phyloP scores from a whole-genome alignment of 2,888 invertebrate species.

The Volucella inflata region DNA sequence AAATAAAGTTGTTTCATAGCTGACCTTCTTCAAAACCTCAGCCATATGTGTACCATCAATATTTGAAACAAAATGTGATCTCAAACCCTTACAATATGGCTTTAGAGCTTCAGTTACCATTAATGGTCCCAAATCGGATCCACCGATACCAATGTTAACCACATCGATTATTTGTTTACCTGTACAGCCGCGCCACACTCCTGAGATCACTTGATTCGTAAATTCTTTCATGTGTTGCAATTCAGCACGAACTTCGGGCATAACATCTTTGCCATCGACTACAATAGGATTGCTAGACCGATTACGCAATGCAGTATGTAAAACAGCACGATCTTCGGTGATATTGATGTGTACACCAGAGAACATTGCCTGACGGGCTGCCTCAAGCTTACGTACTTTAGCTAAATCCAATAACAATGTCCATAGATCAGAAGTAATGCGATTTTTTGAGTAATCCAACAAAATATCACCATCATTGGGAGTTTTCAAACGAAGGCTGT shows the following conservation, averaged over 20 bases:
- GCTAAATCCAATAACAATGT: constrained; percentile 92
- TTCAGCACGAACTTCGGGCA: constrained; percentile 95
- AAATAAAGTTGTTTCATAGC: constrained; percentile 97
- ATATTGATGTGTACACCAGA: constrained; percentile 98
- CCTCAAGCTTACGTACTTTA: constrained; percentile 91
- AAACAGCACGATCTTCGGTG: constrained; percentile 97
- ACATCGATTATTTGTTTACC: constrained; percentile 98
- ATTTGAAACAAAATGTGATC: constrained; percentile 98
- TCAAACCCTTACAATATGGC: constrained; percentile 93
- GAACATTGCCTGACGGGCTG: constrained; percentile 96
- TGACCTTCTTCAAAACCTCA: constrained; percentile 94
- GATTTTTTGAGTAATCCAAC: constrained; percentile 98
- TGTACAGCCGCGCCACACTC: constrained; percentile 91
- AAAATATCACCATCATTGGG: constrained; percentile 95
- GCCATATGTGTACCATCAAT: constrained; percentile 99
- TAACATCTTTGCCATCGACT: constrained; percentile 95
- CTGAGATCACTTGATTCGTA: constrained; percentile 89
- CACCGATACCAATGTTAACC: constrained; percentile 99
- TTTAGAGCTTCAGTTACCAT: constrained; percentile 99
- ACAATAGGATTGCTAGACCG: constrained; percentile 87
- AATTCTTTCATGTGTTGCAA: constrained; percentile 98
- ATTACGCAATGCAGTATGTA: constrained; percentile 97
- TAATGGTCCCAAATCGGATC: constrained; percentile 98
- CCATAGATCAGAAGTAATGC: constrained; percentile 91
- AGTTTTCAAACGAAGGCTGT: constrained; percentile 89